Conservation (phyloP, 2,888 invertebrate species). For the Drosophila anomalata region DNA sequence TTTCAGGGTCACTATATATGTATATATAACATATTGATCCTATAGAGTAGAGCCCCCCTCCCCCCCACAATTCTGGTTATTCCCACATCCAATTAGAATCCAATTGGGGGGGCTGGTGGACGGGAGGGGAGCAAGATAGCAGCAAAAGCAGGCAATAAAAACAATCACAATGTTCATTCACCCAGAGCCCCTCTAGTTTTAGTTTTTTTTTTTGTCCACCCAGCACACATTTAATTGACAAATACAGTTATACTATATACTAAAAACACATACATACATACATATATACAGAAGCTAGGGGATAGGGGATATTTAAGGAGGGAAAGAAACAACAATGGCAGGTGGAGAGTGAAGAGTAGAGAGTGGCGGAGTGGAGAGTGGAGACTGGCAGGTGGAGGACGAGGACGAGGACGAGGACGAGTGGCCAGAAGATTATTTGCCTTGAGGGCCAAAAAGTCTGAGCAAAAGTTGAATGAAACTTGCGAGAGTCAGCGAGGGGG, state of each 20-base stretch:
- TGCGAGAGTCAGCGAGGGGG: conserved; percentile 7
- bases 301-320: neutral
- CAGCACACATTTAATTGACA: conserved; percentile 22
- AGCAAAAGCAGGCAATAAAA: conserved; percentile 14
- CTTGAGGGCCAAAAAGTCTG: conserved; percentile 32
- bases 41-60: neutral
- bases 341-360: conserved; percentile 1
- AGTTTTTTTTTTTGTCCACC: neutral
- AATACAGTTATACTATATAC: conserved; percentile 8
- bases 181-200: neutral
- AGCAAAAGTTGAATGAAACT: conserved; percentile 41
- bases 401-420: neutral
- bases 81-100: conserved; percentile 32
- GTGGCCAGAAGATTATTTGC: conserved; percentile 33
- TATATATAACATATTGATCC: too few relatives aligned
- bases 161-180: conserved; percentile 16
- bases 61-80: conserved; percentile 9
- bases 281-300: neutral
- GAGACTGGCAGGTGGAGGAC: conserved; percentile 9
- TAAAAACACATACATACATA: neutral
- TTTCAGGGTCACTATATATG: conserved; percentile 26
- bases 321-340: conserved; percentile 4
- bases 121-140: conserved; percentile 14
- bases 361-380: neutral
- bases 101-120: conserved; percentile 8